Evolutionary conservation across 2,888 invertebrate genomes (phyloP).

Genomic region (Cinara cedri): DNA sequence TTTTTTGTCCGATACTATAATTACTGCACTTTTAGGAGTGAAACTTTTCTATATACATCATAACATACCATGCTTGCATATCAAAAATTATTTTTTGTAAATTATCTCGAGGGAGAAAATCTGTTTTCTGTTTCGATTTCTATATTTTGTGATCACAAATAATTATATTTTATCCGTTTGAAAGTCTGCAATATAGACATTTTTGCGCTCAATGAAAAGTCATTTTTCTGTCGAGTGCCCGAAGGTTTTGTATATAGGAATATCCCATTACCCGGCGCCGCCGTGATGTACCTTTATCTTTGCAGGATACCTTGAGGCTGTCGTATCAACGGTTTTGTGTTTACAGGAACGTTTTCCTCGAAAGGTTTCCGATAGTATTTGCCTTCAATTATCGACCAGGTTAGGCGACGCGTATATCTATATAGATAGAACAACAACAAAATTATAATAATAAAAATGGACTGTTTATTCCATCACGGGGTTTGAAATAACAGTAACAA

Average conservation of each 20-base stretch:
- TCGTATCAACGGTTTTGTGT: slow-evolving; percentile 1
- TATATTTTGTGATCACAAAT: not conserved
- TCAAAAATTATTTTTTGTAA: not conserved
- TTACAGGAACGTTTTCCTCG: slow-evolving; percentile 1
- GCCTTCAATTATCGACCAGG: slow-evolving; percentile 41
- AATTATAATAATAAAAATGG: slow-evolving; percentile 36
- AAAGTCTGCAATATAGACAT: slow-evolving; percentile 31
- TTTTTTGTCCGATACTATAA: slow-evolving; percentile 29
- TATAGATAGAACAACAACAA: not conserved
- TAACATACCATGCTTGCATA: not conserved
- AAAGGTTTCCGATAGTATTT: slow-evolving; percentile 43
- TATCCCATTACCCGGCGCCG: slow-evolving; percentile 17
- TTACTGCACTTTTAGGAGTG: not conserved
- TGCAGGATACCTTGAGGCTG: slow-evolving; percentile 2
- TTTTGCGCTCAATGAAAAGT: not conserved
- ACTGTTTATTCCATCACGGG: not conserved
- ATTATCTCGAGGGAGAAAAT: not conserved
- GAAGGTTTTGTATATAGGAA: slow-evolving; percentile 1
- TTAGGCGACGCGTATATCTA: not conserved
- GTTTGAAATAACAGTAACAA: slow-evolving; percentile 33
- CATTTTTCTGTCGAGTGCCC: slow-evolving; percentile 28
- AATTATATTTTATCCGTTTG: slow-evolving; percentile 18
- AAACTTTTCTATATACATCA: not conserved
- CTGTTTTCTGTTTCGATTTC: slow-evolving; percentile 2
- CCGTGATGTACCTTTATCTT: slow-evolving; percentile 24